These are phyloP conservation scores for Stenotaenia linearis DNA, from an alignment of 2,888 invertebrate species.

Conservation along the genomic window DNA sequence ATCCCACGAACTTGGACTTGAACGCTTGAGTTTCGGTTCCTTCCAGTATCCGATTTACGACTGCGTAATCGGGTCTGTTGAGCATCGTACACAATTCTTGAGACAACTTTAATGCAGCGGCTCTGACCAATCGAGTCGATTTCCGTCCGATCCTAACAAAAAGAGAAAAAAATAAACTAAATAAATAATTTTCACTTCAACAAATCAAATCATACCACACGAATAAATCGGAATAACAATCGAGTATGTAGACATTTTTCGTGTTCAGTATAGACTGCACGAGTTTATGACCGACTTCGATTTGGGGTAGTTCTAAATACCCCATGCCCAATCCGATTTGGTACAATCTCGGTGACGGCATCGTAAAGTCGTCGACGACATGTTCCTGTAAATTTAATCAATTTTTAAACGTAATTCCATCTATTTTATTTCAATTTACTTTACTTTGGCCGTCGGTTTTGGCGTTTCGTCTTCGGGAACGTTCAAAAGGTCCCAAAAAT, in stretches of 20 bases:
- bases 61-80: slow-evolving; percentile 70
- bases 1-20: slow-evolving; percentile 92
- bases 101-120: slow-evolving; percentile 93
- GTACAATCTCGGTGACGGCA: slow-evolving; percentile 71
- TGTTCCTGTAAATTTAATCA: slow-evolving; percentile 57
- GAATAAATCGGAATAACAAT: slow-evolving; percentile 88
- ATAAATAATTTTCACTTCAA: not conserved
- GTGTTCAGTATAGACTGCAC: slow-evolving; percentile 73
- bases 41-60: slow-evolving; percentile 84
- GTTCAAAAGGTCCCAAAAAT: slow-evolving; percentile 74
- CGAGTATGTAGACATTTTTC: slow-evolving; percentile 91
- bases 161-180: slow-evolving; percentile 39
- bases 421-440: slow-evolving; percentile 33
- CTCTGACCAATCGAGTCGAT: slow-evolving; percentile 87
- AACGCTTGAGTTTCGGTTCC: slow-evolving; percentile 68
- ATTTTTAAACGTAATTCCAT: not conserved
- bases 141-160: slow-evolving; percentile 84
- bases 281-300: slow-evolving; percentile 54
- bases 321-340: slow-evolving; percentile 97
- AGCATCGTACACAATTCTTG: slow-evolving; percentile 95
- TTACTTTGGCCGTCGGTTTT: slow-evolving; percentile 51
- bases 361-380: slow-evolving; percentile 61
- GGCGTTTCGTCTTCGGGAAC: slow-evolving; percentile 53
- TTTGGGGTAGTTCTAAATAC: slow-evolving; percentile 94
- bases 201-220: slow-evolving; percentile 73